Evolutionary conservation across 1,140 invertebrate species (phyloP), one percentile per base, ranked within the genome.

Genomic region (Thaumatotibia leucotreta): DNA sequence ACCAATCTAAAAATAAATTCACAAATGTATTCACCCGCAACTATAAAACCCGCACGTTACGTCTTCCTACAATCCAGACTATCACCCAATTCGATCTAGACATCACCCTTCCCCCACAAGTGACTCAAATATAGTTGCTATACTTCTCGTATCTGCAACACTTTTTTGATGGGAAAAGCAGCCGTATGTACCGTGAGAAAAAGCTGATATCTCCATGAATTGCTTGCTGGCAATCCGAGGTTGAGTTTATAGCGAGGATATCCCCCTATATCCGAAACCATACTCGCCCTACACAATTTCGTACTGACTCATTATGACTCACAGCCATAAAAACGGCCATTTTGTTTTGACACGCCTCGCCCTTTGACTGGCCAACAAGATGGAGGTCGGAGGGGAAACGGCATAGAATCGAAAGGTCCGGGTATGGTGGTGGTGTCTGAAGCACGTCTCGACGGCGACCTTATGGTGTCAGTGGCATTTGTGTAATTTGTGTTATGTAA

Each of bases 401-500:
- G 32, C 63, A 70, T 67, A 33, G 66, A 45, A 39, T 11, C 11
- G 29, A 35, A 27, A 54, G 66, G 64, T 68, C 72, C 45, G 3
- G 1, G 3, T 68, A 67, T 4, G 50, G n/a, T 69, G 69, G 72
- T 65, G 23, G 10, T 17, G 64, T 65, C 69, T 70, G 64, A 68
- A 54, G 69, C 72, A 70, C 72, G 72, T 74, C 72, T 70, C 61
- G 39, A 5, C 50, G 49, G 9, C 49, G 72, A 63, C 72, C 69
- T 74, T 74, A 61, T 58, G 52, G 52, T 58, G 52, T 58, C 52
- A 58, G 52, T 31, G 52, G 52, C 52, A 52, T 52, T 58, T 58
- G 11, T 49, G 27, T 58, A 29, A 58, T 58, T 27, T 11, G 52
- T 22, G 8, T 32, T 52, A 52, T 29, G 66, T 68, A 66, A 65